Evolutionary conservation across 2,797 vertebrate species (phyloP).

Genomic region (Bryconaethiops microstoma): DNA sequence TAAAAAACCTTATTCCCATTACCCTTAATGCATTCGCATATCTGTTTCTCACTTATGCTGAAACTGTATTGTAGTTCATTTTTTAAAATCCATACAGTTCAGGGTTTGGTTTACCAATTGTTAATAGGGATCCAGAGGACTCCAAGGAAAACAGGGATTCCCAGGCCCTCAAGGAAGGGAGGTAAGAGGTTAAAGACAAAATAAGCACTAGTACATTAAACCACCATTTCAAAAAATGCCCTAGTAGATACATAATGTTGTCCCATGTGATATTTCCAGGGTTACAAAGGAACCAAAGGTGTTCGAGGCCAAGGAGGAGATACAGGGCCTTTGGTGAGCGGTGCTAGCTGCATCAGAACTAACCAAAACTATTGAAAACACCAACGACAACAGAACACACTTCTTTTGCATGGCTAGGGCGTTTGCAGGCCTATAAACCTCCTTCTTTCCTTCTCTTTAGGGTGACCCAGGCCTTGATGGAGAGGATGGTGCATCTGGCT

Average conservation of each 20-base stretch:
- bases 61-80: too few relatives aligned
- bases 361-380: not conserved
- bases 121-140: constrained; percentile 75
- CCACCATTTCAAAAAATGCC: not conserved
- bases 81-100: not conserved
- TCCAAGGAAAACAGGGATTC: constrained; percentile 72
- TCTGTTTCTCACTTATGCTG: too few relatives aligned
- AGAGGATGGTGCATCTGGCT: constrained; percentile 79
- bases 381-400: too few relatives aligned
- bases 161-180: constrained; percentile 79
- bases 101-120: constrained; percentile 11
- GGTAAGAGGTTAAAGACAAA: constrained; percentile 62
- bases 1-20: too few relatives aligned
- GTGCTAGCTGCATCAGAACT: not conserved
- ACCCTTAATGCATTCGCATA: too few relatives aligned
- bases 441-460: constrained; percentile 60
- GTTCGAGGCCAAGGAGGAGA: constrained; percentile 77
- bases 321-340: constrained; percentile 72
- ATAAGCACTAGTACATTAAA: not conserved
- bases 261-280: constrained; percentile 63
- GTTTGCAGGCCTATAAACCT: not conserved
- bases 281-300: constrained; percentile 83
- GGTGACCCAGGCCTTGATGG: constrained; percentile 71
- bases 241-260: not conserved
- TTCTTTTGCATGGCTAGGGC: not conserved